phyloP scores from a whole-genome alignment of 2,113 vertebrate species.

The Bungarus multicinctus region DNA sequence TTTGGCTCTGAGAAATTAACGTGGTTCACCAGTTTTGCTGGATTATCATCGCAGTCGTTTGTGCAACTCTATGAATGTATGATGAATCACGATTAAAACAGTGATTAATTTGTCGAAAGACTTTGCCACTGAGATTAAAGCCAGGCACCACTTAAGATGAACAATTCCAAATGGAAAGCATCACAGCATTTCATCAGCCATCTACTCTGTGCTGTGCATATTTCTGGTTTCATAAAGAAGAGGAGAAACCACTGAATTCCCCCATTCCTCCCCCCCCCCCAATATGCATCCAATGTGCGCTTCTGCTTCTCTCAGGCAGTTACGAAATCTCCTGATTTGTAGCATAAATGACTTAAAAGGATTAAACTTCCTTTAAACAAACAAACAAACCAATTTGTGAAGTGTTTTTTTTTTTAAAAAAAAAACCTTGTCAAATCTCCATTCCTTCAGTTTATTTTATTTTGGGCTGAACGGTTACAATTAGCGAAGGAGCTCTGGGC shows the following conservation, averaged over 20 bases:
- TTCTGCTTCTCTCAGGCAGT: neutral
- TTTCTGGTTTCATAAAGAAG: neutral
- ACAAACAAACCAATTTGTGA: neutral
- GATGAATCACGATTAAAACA: neutral
- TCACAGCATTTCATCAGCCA: neutral
- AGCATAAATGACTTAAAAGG: neutral
- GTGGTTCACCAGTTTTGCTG: neutral
- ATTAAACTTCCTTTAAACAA: neutral
- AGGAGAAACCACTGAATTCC: neutral
- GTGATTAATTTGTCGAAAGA: neutral
- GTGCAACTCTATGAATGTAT: neutral
- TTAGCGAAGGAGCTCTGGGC: neutral
- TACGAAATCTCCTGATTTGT: neutral
- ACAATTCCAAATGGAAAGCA: neutral
- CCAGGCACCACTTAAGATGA: neutral
- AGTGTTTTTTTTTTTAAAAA: neutral
- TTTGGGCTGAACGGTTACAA: neutral
- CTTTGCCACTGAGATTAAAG: neutral
- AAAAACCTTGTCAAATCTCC: neutral
- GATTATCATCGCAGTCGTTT: neutral
- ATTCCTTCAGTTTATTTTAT: constrained; percentile 7
- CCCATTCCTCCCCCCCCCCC: no score
- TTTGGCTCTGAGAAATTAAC: neutral
- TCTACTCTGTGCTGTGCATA: neutral
- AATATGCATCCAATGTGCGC: no score